phyloP scores from a whole-genome alignment of 2,888 invertebrate species.

The Folsomia manolachei region DNA sequence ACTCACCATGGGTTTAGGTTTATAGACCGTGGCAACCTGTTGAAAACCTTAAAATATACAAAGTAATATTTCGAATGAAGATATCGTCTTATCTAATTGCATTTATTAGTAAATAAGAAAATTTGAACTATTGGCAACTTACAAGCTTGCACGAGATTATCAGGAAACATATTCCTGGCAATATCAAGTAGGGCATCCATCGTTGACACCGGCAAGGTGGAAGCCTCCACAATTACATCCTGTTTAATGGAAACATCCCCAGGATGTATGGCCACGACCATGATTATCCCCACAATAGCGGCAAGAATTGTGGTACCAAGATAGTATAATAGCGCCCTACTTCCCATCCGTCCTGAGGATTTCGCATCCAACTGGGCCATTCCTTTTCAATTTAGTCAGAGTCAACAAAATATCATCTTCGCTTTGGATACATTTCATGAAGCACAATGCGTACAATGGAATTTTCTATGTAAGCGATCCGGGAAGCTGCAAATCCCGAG shows the following conservation, averaged over 20 bases:
- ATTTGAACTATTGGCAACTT: no score
- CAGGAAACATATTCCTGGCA: constrained; percentile 64
- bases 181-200: constrained; percentile 63
- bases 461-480: no score
- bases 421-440: not conserved
- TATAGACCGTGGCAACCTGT: constrained; percentile 60
- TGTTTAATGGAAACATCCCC: constrained; percentile 59
- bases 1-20: constrained; percentile 31
- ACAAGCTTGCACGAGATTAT: constrained; percentile 63
- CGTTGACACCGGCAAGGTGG: constrained; percentile 56
- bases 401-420: not conserved
- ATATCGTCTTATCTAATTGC: no score
- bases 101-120: no score
- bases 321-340: constrained; percentile 64
- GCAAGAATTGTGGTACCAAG: constrained; percentile 65
- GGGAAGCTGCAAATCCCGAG: not conserved
- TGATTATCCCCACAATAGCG: constrained; percentile 63
- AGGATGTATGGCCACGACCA: constrained; percentile 65
- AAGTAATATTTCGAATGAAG: no score
- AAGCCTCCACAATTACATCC: not conserved
- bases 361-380: constrained; percentile 65
- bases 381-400: constrained; percentile 54
- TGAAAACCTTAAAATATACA: no score
- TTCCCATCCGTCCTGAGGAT: constrained; percentile 65
- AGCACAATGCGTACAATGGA: not conserved